These are phyloP conservation scores for Aspidiotus rigidus DNA, from an alignment of 2,888 invertebrate genomes.

Conservation along the genomic window DNA sequence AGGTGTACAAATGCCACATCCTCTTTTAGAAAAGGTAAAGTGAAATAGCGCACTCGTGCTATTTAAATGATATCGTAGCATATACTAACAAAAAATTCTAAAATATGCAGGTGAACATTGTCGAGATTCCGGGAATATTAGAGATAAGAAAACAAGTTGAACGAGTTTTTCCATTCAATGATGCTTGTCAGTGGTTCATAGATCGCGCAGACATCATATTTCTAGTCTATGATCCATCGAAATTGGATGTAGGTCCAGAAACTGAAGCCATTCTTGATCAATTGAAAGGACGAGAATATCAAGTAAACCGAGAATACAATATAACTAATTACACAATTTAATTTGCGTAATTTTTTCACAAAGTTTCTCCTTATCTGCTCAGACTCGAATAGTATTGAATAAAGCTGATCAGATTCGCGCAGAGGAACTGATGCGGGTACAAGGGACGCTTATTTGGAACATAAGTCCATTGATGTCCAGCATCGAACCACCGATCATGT, in stretches of 20 bases:
- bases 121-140: conserved; percentile 90
- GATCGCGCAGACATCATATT: conserved; percentile 92
- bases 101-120: conserved; percentile 69
- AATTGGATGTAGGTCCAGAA: conserved; percentile 89
- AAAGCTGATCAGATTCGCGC: conserved; percentile 89
- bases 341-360: background rate
- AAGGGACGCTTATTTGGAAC: conserved; percentile 91
- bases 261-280: conserved; percentile 90
- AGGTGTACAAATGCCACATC: conserved; percentile 69
- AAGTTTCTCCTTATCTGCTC: conserved; percentile 35
- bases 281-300: conserved; percentile 84
- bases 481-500: conserved; percentile 85
- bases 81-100: background rate
- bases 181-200: conserved; percentile 95
- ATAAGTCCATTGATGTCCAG: conserved; percentile 93
- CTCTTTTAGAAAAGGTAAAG: conserved; percentile 74
- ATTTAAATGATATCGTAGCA: background rate
- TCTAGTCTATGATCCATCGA: conserved; percentile 88
- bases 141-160: conserved; percentile 90
- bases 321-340: background rate
- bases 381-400: conserved; percentile 86
- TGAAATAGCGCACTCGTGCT: background rate
- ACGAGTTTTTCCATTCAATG: conserved; percentile 86
- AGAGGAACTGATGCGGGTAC: conserved; percentile 85
- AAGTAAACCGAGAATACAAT: conserved; percentile 49